Base-by-base conservation (phyloP, 1,140 invertebrate genomes). In the Leptestheria dahalacensis region DNA sequence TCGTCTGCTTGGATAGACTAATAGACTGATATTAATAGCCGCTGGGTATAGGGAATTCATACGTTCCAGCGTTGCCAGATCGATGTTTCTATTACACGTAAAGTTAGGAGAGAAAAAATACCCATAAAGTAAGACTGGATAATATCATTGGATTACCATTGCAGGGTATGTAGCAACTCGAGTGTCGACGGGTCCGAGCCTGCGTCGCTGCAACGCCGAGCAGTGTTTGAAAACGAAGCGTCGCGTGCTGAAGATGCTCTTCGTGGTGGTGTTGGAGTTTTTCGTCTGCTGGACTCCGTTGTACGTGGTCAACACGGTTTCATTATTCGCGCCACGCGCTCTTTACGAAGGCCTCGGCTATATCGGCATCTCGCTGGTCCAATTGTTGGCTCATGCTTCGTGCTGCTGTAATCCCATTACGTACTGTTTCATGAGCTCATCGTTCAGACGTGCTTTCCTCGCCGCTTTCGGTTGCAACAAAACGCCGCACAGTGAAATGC, bases 231-330 rank as follows among this genome's bases (percentile, higher is more conserved):
- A 68, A 15, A 70, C 73, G 11, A 77, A 78, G 62, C 70, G 71
- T 47, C 65, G 74, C 28, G 73, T 81, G n/a, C 74, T 82, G 28
- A 71, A 73, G 62, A 82, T 81, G 79, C 65, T 82, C 18, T 77
- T 78, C 62, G 75, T 78, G 2, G 76, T 86, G 2, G 82, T 86
- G 10, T 65, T 84, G 9, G 82, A 85, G 64, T 86, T 85, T 69
- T 86, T 86, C 69, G 73, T 85, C 29, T 86, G 83, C 67, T 86
- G 83, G 83, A 84, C 82, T 9, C 84, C 84, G 0, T 68, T 84
- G 0, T 84, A 82, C 65, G 71, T 80, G 21, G 72, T 85, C 25
- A 82, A 82, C 66, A 82, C 82, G 2, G 74, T 80, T 63, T 74
- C 74, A 6, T 69, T 80, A 0, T 82, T 83, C 65, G 73, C 78